Conservation (phyloP, 64 coral and sea anemone genomes). For the Acropora tenuis region DNA sequence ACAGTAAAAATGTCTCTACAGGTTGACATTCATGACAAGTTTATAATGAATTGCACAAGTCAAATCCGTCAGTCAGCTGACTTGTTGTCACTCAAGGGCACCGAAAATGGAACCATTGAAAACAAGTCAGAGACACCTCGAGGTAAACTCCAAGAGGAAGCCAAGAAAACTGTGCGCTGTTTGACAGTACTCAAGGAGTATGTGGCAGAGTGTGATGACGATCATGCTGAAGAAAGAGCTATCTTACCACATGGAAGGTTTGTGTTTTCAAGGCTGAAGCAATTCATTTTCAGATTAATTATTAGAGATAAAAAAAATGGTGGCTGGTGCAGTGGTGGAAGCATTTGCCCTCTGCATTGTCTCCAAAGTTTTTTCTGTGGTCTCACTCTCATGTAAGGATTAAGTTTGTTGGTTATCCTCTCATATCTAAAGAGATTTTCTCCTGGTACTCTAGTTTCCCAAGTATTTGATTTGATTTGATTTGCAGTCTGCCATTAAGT, state of each 20-base stretch:
- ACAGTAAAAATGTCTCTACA: conserved; percentile 12
- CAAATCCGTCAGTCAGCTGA: conserved; percentile 85
- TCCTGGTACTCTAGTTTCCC: too few species aligned
- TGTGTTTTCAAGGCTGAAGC: background rate
- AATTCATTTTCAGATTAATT: too few species aligned
- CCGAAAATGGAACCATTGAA: conserved; percentile 57
- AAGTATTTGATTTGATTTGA: too few species aligned
- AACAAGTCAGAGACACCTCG: conserved; percentile 46
- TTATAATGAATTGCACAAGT: conserved; percentile 89
- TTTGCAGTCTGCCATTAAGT: too few species aligned
- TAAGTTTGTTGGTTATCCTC: too few species aligned
- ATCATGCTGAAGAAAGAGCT: conserved; percentile 91
- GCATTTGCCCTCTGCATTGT: too few species aligned
- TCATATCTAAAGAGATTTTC: too few species aligned
- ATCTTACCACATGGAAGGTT: conserved; percentile 97
- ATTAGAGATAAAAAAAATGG: too few species aligned
- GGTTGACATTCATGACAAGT: conserved; percentile 98
- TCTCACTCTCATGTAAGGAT: too few species aligned
- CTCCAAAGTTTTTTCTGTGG: too few species aligned
- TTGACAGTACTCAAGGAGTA: conserved; percentile 95
- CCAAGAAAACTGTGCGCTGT: conserved; percentile 91
- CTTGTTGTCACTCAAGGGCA: conserved; percentile 56
- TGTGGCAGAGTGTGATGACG: conserved; percentile 98
- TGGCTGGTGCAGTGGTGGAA: too few species aligned
- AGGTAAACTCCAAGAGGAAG: conserved; percentile 66